A percentile compares a stretch with the other conserved stretches of the same genome.
These are phyloP conservation scores for Carpatolechia fugitivella DNA, from an alignment of 2,888 invertebrate species.

Conservation along the genomic window DNA sequence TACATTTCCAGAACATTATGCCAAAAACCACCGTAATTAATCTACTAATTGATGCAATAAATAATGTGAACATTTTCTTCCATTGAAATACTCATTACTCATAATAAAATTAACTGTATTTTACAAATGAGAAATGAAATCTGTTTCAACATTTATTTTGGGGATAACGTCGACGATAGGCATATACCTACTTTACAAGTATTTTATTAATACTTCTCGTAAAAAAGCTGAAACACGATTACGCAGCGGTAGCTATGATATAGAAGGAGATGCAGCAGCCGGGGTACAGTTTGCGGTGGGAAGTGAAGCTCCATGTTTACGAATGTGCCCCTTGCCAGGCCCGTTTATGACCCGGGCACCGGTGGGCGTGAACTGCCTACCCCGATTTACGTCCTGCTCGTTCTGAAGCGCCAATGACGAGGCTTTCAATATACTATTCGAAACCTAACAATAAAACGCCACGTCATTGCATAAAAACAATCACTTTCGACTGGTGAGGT, in stretches of 20 bases:
- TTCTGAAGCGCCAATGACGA: constrained; percentile 38
- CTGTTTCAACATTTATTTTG: neutral
- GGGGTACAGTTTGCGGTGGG: constrained; percentile 17
- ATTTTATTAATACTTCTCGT: no score
- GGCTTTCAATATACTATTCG: constrained; percentile 28
- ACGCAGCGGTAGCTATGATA: constrained; percentile 5
- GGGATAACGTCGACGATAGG: no score
- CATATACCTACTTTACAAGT: no score
- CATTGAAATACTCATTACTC: neutral
- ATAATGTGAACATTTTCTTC: neutral
- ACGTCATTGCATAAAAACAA: constrained; percentile 57
- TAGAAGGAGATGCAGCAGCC: constrained; percentile 2
- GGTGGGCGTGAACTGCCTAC: constrained; percentile 52
- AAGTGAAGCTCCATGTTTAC: constrained; percentile 51
- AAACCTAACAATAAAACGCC: constrained; percentile 53
- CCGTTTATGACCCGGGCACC: constrained; percentile 55
- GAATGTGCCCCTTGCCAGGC: constrained; percentile 47
- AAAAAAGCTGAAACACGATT: no score
- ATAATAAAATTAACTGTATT: neutral
- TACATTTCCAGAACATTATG: neutral
- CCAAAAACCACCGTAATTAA: neutral
- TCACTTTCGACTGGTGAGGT: constrained; percentile 25
- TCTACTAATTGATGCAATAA: neutral
- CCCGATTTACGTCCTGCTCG: constrained; percentile 57
- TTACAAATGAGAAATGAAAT: neutral